Percentiles rank a stretch among this genome's conserved stretches.
Evolutionary conservation across 1,140 invertebrate species (phyloP).

Genomic region (Lerema accius): DNA sequence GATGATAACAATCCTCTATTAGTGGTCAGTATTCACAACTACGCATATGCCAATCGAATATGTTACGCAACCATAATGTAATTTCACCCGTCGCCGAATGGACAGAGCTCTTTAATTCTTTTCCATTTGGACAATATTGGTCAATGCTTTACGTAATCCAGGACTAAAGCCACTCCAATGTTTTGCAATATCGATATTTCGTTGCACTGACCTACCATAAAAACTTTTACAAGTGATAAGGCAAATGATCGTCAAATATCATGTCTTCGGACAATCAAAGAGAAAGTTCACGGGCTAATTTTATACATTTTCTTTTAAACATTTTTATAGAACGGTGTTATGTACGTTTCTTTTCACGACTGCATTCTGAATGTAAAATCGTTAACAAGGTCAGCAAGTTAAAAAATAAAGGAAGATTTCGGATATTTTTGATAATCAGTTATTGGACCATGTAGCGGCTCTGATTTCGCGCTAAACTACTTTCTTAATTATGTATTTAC

Average conservation of each 20-base stretch:
- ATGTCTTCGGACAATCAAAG: slow-evolving; percentile 32
- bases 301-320: slow-evolving; percentile 7
- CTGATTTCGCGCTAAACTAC: slow-evolving; percentile 50
- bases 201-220: slow-evolving; percentile 60
- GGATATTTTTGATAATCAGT: background rate
- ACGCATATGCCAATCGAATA: slow-evolving; percentile 43
- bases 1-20: slow-evolving; percentile 18
- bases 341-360: slow-evolving; percentile 10
- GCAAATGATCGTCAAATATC: no score
- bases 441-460: slow-evolving; percentile 1
- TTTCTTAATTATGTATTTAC: slow-evolving; percentile 53
- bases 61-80: slow-evolving; percentile 59
- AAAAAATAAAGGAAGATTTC: slow-evolving; percentile 1
- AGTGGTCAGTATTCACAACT: no score
- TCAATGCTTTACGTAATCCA: slow-evolving; percentile 71
- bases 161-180: slow-evolving; percentile 64
- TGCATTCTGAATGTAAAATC: background rate
- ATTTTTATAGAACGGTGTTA: slow-evolving; percentile 16
- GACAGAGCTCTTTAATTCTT: slow-evolving; percentile 58
- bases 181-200: slow-evolving; percentile 74
- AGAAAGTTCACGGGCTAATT: slow-evolving; percentile 32
- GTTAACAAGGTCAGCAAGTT: background rate
- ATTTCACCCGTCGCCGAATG: slow-evolving; percentile 59
- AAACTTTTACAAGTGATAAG: slow-evolving; percentile 39
- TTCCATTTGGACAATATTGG: slow-evolving; percentile 71